Evolutionary conservation across 2,888 invertebrate genomes (phyloP).

Genomic region (Pammene aurita): DNA sequence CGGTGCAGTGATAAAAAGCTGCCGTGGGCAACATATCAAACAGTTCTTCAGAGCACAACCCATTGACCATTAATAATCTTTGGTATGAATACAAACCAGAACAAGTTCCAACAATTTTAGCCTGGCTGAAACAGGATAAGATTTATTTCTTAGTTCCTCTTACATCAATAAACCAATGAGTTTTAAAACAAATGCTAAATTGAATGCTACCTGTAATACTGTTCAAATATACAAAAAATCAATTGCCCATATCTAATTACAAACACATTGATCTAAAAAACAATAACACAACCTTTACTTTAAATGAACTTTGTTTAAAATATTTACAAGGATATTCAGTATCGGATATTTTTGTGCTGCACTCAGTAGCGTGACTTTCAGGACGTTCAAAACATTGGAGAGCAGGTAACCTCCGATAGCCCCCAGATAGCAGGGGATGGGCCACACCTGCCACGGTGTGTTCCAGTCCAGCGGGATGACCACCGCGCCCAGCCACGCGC

Average conservation of each 20-base stretch:
- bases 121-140: no score
- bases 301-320: conserved; percentile 61
- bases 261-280: conserved; percentile 47
- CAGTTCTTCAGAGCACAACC: no score
- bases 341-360: conserved; percentile 69
- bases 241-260: not conserved
- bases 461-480: conserved; percentile 97
- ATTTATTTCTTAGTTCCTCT: no score
- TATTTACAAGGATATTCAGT: conserved; percentile 61
- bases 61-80: no score
- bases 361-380: conserved; percentile 68
- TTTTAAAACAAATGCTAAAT: not conserved
- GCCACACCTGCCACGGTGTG: conserved; percentile 93
- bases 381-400: conserved; percentile 81
- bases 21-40: no score
- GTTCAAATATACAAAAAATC: not conserved
- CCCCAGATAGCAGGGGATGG: conserved; percentile 88
- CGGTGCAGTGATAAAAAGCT: no score
- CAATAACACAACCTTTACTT: conserved; percentile 45
- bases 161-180: no score
- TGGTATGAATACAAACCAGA: no score
- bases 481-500: conserved; percentile 93
- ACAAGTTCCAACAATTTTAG: no score
- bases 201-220: conserved; percentile 6
- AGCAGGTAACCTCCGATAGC: conserved; percentile 85